Conservation (phyloP, 2,113 vertebrate species). For the Pangasianodon gigas region DNA sequence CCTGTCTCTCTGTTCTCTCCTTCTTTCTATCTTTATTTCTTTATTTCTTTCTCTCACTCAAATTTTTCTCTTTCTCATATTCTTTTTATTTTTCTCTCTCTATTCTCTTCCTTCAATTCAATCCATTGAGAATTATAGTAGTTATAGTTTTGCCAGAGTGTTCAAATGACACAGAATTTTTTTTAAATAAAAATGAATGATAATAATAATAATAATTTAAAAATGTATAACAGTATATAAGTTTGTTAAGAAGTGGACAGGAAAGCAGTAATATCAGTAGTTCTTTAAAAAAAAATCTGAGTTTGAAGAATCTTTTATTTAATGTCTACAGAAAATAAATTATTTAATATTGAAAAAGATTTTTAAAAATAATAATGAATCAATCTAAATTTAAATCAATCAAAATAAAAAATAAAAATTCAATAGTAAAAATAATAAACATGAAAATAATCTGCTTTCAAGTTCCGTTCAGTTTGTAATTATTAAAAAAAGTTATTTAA, state of each 20-base stretch:
- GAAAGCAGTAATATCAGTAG: neutral
- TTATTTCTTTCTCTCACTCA: no score
- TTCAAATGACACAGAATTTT: no score
- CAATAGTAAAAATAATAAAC: neutral
- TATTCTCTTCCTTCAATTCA: neutral
- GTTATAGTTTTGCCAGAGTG: no score
- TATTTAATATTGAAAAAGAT: neutral
- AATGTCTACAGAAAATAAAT: neutral
- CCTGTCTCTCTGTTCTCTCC: neutral
- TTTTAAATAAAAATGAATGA: no score
- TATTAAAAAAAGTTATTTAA: neutral
- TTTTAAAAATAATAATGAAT: neutral
- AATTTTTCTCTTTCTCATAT: neutral
- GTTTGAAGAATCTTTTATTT: neutral
- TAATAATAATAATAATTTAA: no score
- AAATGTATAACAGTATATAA: no score
- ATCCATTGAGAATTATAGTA: no score
- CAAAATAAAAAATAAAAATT: neutral
- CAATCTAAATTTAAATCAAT: no score
- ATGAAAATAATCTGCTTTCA: neutral
- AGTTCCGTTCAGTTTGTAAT: neutral
- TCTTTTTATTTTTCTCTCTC: neutral
- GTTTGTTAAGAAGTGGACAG: no score
- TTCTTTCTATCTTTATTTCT: neutral
- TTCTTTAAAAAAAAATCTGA: no score